A percentile compares a stretch with the other conserved stretches of the same genome.
These are phyloP conservation scores for Dasypogon diadema DNA, from an alignment of 2,888 invertebrate genomes.

Conservation along the genomic window DNA sequence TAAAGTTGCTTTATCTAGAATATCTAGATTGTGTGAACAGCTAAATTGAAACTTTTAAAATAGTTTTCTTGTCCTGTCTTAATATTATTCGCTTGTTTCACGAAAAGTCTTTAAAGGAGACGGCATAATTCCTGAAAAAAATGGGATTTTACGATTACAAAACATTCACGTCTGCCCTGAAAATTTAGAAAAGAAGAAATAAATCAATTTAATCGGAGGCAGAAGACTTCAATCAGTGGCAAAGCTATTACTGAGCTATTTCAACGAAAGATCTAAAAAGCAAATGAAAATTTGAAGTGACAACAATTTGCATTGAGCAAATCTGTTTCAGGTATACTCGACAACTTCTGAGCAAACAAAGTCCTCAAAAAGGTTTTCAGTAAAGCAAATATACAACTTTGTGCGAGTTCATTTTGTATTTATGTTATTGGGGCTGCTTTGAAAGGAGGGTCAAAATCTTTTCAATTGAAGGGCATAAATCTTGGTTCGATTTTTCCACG, in stretches of 20 bases:
- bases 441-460: conserved; percentile 11
- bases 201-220: too few relatives aligned
- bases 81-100: too few relatives aligned
- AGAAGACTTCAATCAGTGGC: too few relatives aligned
- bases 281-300: conserved; percentile 44
- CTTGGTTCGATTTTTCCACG: not conserved
- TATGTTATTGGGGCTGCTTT: conserved; percentile 17
- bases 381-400: conserved; percentile 27
- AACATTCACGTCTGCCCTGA: too few relatives aligned
- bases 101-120: too few relatives aligned
- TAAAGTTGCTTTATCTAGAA: too few relatives aligned
- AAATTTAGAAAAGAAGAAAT: too few relatives aligned
- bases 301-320: conserved; percentile 46
- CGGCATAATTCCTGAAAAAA: too few relatives aligned
- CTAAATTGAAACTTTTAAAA: too few relatives aligned
- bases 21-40: too few relatives aligned
- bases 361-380: conserved; percentile 10
- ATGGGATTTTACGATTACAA: too few relatives aligned
- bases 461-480: conserved; percentile 2
- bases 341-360: conserved; percentile 27
- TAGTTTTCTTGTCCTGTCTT: too few relatives aligned
- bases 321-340: conserved; percentile 40
- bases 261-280: conserved; percentile 20
- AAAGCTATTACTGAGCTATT: not conserved
- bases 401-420: conserved; percentile 37